Conservation (phyloP, 1,140 invertebrate genomes). For the Bombyx mori region DNA sequence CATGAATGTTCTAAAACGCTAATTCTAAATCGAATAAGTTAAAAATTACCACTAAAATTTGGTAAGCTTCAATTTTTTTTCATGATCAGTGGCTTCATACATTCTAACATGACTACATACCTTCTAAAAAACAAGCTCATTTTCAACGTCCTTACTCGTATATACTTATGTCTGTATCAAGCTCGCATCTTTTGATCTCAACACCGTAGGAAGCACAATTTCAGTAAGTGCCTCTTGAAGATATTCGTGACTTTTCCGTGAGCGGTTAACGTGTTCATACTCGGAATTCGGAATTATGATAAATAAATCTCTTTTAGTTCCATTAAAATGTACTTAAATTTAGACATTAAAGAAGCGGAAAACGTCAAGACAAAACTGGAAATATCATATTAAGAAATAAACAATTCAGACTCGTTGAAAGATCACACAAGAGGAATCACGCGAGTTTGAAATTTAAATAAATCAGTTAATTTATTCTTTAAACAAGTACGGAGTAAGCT, state of each 20-base stretch:
- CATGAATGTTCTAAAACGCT: too few species aligned
- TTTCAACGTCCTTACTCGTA: neutral
- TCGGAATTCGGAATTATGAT: too few species aligned
- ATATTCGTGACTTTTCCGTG: slow-evolving; percentile 4
- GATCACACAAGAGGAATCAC: too few species aligned
- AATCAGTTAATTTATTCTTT: too few species aligned
- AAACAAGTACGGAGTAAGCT: too few species aligned
- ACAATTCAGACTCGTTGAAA: too few species aligned
- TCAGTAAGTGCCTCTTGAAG: slow-evolving; percentile 6
- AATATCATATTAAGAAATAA: too few species aligned
- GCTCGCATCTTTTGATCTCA: slow-evolving; percentile 7
- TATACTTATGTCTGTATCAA: neutral
- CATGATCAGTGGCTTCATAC: neutral
- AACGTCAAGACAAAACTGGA: too few species aligned
- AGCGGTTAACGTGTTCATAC: neutral
- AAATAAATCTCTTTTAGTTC: too few species aligned
- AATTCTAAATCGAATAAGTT: neutral
- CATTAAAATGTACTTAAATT: too few species aligned
- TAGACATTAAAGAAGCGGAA: too few species aligned
- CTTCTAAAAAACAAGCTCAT: neutral
- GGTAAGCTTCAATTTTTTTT: neutral
- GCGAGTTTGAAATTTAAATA: too few species aligned
- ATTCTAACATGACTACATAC: neutral
- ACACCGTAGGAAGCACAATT: slow-evolving; percentile 6
- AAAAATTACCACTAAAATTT: neutral